Evolutionary conservation across 2,797 vertebrate genomes (phyloP), one percentile per base, ranked within the genome.

Genomic region (Etheostoma perlongum): DNA sequence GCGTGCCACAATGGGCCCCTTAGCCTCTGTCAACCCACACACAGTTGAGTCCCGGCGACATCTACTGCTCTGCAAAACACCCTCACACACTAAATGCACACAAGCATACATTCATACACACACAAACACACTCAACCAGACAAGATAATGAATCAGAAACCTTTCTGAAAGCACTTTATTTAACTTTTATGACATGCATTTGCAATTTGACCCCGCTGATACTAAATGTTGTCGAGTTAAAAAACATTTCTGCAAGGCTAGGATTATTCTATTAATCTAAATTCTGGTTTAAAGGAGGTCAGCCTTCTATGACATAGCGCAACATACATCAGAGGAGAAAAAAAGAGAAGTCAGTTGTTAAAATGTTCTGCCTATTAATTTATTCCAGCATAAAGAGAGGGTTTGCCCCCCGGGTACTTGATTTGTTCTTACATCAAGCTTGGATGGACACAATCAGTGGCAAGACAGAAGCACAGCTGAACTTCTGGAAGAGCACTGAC

Each of bases 351-450:
- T 64, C 53, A 18, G 62, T 75, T 68, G 67, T 68, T 71, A 8
- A 33, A 80, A 74, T 46, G 53, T 16, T 55, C 54, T 70, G 76
- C 33, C 51, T 44, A 79, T 90, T 85, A 73, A 88, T 94, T 88
- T 80, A 89, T 90, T 91, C 75, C 84, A 84, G 81, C 79, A 78
- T 80, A 79, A 81, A 89, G 78, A 74, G 79, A 85, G 23, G 76
- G 27, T 72, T 69, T 72, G 77, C 85, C 91, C 91, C 63, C 60
- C 4, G 1, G 82, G 89, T 75, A 19, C 54, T 81, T 67, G 42
- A 74, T 90, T 90, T 92, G 81, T 88, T 88, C 79, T 82, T 69
- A 48, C 79, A 89, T 93, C 79, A 91, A 91, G 93, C 92, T 89
- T 67, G 84, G 81, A 87, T 92, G 87, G 91, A 91, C 87, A 88